phyloP scores from a whole-genome alignment of 2,888 invertebrate species.

The Trichogramma evanescens region DNA sequence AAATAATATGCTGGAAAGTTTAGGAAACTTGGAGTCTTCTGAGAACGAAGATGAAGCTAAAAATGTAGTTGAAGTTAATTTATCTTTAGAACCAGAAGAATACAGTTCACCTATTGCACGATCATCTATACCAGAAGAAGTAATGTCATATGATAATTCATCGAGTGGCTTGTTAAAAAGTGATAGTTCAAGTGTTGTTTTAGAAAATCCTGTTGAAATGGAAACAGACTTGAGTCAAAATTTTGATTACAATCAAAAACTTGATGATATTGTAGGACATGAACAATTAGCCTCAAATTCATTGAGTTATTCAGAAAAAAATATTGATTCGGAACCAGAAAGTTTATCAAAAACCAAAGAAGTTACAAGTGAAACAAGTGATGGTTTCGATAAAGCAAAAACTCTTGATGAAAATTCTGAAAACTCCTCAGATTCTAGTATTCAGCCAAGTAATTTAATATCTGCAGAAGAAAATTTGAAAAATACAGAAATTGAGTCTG shows the following conservation, averaged over 20 bases:
- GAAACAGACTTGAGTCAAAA: not conserved
- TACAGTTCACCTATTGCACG: slow-evolving; percentile 1
- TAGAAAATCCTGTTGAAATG: too few species aligned
- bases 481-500: not conserved
- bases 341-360: too few species aligned
- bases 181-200: too few species aligned
- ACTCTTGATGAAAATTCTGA: slow-evolving; percentile 2
- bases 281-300: slow-evolving; percentile 1
- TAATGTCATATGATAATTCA: too few species aligned
- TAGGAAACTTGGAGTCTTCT: not conserved
- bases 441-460: not conserved
- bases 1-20: slow-evolving; percentile 1
- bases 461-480: not conserved
- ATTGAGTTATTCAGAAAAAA: not conserved
- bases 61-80: slow-evolving; percentile 18
- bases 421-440: not conserved
- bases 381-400: too few species aligned
- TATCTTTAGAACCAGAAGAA: slow-evolving; percentile 25
- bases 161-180: too few species aligned
- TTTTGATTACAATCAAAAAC: slow-evolving; percentile 6
- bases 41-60: slow-evolving; percentile 12
- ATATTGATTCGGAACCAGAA: not conserved
- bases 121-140: slow-evolving; percentile 2
- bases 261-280: not conserved
- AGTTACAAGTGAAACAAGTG: too few species aligned